These are phyloP conservation scores for Gobio gobio DNA, from an alignment of 2,113 vertebrate genomes.

Conservation along the genomic window DNA sequence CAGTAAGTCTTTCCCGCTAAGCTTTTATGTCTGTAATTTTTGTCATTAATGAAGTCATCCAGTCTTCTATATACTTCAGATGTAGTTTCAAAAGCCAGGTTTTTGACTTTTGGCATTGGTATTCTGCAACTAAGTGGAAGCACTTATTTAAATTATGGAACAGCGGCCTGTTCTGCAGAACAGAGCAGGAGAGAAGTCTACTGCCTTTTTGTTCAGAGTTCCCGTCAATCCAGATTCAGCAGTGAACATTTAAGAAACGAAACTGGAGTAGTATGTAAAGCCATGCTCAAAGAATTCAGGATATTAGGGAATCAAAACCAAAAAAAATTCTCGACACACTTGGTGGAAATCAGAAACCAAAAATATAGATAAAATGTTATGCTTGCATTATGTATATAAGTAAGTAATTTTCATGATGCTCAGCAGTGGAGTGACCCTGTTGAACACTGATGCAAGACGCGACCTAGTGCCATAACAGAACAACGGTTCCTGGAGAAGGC, in stretches of 20 bases:
- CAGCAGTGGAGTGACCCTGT: too few relatives aligned
- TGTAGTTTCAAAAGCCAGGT: background rate
- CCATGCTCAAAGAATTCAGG: background rate
- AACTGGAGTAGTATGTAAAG: background rate
- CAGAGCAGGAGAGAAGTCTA: background rate
- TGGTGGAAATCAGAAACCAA: background rate
- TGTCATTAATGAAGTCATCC: conserved; percentile 2
- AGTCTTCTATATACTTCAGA: conserved; percentile 2
- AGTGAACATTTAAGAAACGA: background rate
- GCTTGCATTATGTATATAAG: background rate
- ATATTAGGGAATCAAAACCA: background rate
- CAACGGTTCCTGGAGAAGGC: too few relatives aligned
- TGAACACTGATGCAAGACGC: too few relatives aligned
- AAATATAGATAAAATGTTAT: background rate
- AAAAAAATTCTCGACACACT: background rate
- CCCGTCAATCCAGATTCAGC: background rate
- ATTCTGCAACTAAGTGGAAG: conserved; percentile 22
- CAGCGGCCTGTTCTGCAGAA: conserved; percentile 11
- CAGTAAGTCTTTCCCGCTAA: background rate
- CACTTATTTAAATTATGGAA: conserved; percentile 30
- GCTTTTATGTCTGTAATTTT: conserved; percentile 20
- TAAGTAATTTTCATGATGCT: too few relatives aligned
- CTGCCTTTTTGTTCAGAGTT: background rate
- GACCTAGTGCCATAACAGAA: too few relatives aligned
- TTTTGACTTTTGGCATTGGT: background rate